Base-by-base conservation (phyloP, 2,888 invertebrate species). In the Ophraella communa region DNA sequence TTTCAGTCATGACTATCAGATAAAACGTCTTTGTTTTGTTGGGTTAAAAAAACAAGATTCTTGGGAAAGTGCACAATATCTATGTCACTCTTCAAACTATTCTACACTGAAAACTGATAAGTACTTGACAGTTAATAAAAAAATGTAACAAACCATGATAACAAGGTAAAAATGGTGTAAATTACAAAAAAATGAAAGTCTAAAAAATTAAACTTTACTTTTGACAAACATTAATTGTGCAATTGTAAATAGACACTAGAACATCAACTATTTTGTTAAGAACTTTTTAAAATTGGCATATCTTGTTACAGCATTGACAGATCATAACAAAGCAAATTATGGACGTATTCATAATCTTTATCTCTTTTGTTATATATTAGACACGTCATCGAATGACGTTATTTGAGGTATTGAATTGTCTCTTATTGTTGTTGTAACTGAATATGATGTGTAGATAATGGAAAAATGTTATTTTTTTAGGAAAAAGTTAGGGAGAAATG, bases 261-360 rank as follows among this genome's bases (percentile, higher is more conserved):
- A 39, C 7, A 39, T 39, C 17, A 39, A 39, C 39, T 14, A 14
- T 39, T 39, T 17, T 17, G 17, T 39, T 2, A 39, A 39, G 17
- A 39, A 39, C 11, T 30, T 17, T 39, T 8, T 2, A n/a, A 23
- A 47, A 3, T 47, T 47, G 47, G 11, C 23, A 47, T 51, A 51
- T 51, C 49, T 17, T 27, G 27, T 51, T 51, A 51, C 49, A 24
- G 49, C 49, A 51, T 10, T 51, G 49, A 51, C 49, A 51, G 27
- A 7, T 51, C 7, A 51, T 27, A 51, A 51, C 49, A 51, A 51
- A 51, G 27, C 17, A 51, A 51, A 51, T 51, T 51, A 47, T 23
- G 4, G 11, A 14, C n/a, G 47, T 47, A 47, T 47, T 47, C 47
- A 47, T 47, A 23, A 4, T 11, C n/a, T 39, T n/a, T 17, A 7